Evolutionary conservation across 1,140 invertebrate species (phyloP).

Genomic region (Diachasma alloeum): DNA sequence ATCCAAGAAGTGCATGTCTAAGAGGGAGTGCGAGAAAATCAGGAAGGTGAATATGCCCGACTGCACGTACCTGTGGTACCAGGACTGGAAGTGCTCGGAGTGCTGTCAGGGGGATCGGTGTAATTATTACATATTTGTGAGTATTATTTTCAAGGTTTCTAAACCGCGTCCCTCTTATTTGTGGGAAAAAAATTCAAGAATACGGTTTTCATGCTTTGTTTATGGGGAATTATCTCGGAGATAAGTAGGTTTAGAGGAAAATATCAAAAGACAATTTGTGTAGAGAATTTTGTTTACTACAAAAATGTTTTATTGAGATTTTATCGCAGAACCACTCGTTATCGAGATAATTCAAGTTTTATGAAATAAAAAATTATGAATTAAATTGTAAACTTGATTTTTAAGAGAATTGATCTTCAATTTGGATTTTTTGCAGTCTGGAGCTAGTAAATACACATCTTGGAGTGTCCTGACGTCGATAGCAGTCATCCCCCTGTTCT

Average conservation of each 20-base stretch:
- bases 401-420: too few species aligned
- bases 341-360: too few species aligned
- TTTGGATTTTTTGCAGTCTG: conserved; percentile 39
- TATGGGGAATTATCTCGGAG: too few species aligned
- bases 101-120: conserved; percentile 97
- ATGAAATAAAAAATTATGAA: too few species aligned
- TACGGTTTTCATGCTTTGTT: too few species aligned
- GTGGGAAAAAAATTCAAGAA: too few species aligned
- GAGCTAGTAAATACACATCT: conserved; percentile 17
- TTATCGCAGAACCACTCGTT: too few species aligned
- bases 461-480: background rate
- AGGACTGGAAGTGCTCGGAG: conserved; percentile 97
- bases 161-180: too few species aligned
- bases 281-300: too few species aligned
- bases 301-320: too few species aligned
- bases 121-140: conserved; percentile 97
- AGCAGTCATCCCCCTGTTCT: background rate
- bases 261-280: background rate
- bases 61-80: conserved; percentile 96
- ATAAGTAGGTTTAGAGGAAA: background rate
- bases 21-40: conserved; percentile 78
- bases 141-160: conserved; percentile 58
- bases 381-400: background rate
- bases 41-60: conserved; percentile 75
- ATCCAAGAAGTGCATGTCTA: conserved; percentile 88